Evolutionary conservation across 2,797 vertebrate genomes (phyloP), one percentile per base, ranked within the genome.

Genomic region (Pseudochirops corinnae): DNA sequence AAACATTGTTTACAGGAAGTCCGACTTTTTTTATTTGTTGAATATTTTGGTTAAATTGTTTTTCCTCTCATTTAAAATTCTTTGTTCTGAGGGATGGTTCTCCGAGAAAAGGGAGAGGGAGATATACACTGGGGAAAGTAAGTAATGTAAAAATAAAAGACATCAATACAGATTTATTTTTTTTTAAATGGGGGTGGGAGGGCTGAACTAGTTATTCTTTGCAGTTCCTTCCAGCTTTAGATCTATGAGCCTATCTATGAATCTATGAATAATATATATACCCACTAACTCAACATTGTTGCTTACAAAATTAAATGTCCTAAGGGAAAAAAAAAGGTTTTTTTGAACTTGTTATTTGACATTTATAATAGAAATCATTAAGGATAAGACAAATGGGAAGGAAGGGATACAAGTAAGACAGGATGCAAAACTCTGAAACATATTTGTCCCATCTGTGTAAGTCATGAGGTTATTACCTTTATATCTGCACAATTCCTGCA

Each of bases 281-380:
- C 39, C 29, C 93, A 55, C 5, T 5, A 67, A 67, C 13, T 14
- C 93, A 95, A 1, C 0, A 56, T 96, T 94, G 60, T 33, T 92
- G 52, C 90, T 12, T 91, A 91, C 91, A 95, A 55, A 7, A 18
- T 90, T 96, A 29, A 29, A 14, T 28, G 90, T 93, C 53, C 29
- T 95, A 94, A 94, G 1, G 1, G 12, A 28, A 56, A 56, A 56
- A 58, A 58, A 56, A 56, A 56, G 0, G 52, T 1, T 60, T 60
- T 60, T 31, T 31, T 96, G 53, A 82, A 57, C 94, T 52, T 96
- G 90, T 94, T 95, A 21, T 96, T 96, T 94, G 67, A 96, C 26
- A n/a, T 39, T 92, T 91, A 91, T 95, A 18, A 96, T 31, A 74
- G 2, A 92, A 95, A 62, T 92, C 90, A 94, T 90, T 28, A 56